Base-by-base conservation (phyloP, 2,113 vertebrate species). In the Percopsis transmontana region DNA sequence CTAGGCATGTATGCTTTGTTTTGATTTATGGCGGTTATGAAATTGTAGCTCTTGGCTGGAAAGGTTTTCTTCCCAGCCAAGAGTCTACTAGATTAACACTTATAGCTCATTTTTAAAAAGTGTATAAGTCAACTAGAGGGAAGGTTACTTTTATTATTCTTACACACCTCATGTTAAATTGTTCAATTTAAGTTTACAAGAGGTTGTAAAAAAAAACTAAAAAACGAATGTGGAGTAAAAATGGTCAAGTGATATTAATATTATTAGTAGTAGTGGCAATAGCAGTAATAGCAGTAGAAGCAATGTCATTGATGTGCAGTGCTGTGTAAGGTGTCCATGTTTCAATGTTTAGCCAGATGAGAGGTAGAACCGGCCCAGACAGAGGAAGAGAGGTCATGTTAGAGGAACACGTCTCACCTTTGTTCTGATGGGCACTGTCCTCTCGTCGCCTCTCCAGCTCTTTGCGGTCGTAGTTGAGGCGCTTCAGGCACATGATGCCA, bases 401-500 rank as follows among this genome's bases (percentile, higher is more conserved):
- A 33, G 27, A n/a, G n/a, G n/a, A n/a, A n/a, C n/a, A n/a, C n/a
- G n/a, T 59, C 58, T 74, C 70, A 96, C 95, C 95, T 93, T 94
- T 95, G 79, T 94, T 93, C 72, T 95, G 94, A 64, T 92, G 93
- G 67, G 89, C 91, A 70, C 95, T 97, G 24, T 95, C 95, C 69
- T 97, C 95, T 77, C 96, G 81, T 82, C 93, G 90, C 76, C 94
- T 90, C 74, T 97, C 96, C 89, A 97, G 88, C 82, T 97, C 96
- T 73, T 97, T 97, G 55, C 95, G 90, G 77, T 97, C 95, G 56
- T 97, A 97, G 85, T 97, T 97, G 60, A 97, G 91, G 45, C 95
- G 91, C 88, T 97, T 97, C 80, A 97, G 90, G 84, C 95, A 96
- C 95, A 97, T 96, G 82, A 97, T 96, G 79, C 95, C 95, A 0